These are phyloP conservation scores for Gymnocephalus cernua DNA, from an alignment of 2,113 vertebrate species.

Conservation along the genomic window DNA sequence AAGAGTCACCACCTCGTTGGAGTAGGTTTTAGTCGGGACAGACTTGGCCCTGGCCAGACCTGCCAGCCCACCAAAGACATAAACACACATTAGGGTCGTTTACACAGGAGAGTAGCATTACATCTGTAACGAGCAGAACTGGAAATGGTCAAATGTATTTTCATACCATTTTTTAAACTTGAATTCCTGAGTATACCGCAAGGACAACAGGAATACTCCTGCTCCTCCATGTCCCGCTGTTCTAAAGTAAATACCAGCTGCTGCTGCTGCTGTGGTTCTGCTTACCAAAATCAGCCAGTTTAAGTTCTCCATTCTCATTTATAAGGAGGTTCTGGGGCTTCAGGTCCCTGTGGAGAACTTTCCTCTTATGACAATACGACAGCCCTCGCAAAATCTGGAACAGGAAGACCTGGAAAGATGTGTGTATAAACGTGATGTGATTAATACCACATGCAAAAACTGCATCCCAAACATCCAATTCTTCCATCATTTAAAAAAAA, in stretches of 20 bases:
- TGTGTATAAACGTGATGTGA: background rate
- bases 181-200: background rate
- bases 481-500: background rate
- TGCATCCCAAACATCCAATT: background rate
- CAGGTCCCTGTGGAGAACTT: constrained; percentile 96
- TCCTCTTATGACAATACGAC: constrained; percentile 97
- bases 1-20: constrained; percentile 97
- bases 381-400: constrained; percentile 98
- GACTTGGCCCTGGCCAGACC: constrained; percentile 96
- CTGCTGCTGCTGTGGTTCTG: background rate
- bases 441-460: background rate
- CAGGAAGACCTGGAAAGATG: constrained; percentile 90
- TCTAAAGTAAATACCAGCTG: background rate
- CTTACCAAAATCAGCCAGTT: constrained; percentile 97
- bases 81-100: constrained; percentile 8
- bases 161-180: background rate
- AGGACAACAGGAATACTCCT: background rate
- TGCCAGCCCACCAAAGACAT: constrained; percentile 61
- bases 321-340: constrained; percentile 99
- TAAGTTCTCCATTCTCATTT: constrained; percentile 96
- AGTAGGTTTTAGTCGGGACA: constrained; percentile 97
- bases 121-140: background rate
- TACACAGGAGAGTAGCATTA: background rate
- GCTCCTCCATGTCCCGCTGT: background rate
- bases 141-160: background rate